phyloP scores from a whole-genome alignment of 1,140 invertebrate species.

The Akabosia matsudoensis region DNA sequence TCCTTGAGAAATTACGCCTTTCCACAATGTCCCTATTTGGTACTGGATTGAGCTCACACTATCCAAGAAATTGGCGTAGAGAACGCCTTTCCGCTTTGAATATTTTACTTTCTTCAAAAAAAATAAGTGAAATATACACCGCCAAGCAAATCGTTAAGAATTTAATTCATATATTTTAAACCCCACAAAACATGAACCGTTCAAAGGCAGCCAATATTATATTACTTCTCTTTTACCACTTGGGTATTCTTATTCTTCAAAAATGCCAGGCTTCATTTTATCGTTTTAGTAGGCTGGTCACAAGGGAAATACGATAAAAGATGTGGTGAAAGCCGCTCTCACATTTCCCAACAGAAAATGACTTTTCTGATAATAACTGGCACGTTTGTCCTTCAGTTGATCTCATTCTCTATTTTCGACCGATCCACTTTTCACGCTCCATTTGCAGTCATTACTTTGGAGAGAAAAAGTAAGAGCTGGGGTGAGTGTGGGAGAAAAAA shows the following conservation, averaged over 20 bases:
- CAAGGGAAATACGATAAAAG: conserved; percentile 2
- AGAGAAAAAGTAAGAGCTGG: not conserved
- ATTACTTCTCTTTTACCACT: too few relatives aligned
- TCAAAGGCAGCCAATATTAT: too few relatives aligned
- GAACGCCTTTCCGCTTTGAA: too few relatives aligned
- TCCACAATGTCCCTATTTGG: not conserved
- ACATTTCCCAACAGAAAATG: not conserved
- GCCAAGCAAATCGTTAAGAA: too few relatives aligned
- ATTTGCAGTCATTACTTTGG: not conserved
- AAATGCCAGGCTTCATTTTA: not conserved
- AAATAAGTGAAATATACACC: too few relatives aligned
- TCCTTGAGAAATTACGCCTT: not conserved
- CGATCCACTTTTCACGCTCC: conserved; percentile 18
- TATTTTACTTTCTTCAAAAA: too few relatives aligned
- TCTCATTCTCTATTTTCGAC: conserved; percentile 11
- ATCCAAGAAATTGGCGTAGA: too few relatives aligned
- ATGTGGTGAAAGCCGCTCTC: not conserved
- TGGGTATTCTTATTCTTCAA: too few relatives aligned
- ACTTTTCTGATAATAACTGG: conserved; percentile 6
- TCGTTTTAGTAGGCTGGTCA: not conserved
- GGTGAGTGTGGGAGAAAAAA: not conserved
- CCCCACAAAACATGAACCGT: too few relatives aligned
- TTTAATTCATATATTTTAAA: too few relatives aligned
- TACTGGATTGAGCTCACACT: too few relatives aligned
- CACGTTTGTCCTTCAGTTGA: conserved; percentile 12